phyloP scores from a whole-genome alignment of 2,113 vertebrate species.

The Raja brachyura region DNA sequence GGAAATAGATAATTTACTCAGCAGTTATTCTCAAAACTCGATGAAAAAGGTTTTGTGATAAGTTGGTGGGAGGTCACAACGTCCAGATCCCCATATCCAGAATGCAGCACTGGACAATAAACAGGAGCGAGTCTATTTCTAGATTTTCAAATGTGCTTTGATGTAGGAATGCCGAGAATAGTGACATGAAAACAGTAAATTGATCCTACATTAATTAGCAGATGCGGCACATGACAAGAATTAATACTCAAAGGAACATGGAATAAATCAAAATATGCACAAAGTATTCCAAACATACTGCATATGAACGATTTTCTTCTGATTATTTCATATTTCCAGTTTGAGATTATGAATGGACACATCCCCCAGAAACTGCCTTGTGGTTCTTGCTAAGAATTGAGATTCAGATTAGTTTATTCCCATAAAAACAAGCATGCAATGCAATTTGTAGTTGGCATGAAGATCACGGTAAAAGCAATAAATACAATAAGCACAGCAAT shows the following conservation, averaged over 20 bases:
- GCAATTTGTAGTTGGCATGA: too few relatives aligned
- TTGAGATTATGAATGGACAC: neutral
- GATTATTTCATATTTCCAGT: too few relatives aligned
- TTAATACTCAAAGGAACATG: neutral
- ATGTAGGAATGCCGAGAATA: neutral
- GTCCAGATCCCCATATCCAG: neutral
- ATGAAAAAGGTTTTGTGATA: neutral
- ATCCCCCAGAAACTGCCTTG: neutral
- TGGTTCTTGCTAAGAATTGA: too few relatives aligned
- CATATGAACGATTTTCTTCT: too few relatives aligned
- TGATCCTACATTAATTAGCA: neutral
- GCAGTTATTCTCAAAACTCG: neutral
- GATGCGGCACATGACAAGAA: neutral
- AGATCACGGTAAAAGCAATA: too few relatives aligned
- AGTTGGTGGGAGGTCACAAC: neutral
- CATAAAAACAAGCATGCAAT: too few relatives aligned
- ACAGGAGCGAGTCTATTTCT: neutral
- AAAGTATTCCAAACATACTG: too few relatives aligned
- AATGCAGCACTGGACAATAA: neutral
- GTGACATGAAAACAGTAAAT: neutral
- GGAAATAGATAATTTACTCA: neutral
- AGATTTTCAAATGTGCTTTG: neutral
- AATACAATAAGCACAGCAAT: too few relatives aligned
- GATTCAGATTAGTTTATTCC: too few relatives aligned
- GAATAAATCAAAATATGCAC: neutral